These are phyloP conservation scores for Setipinna tenuifilis DNA, from an alignment of 2,797 vertebrate species.

Conservation along the genomic window DNA sequence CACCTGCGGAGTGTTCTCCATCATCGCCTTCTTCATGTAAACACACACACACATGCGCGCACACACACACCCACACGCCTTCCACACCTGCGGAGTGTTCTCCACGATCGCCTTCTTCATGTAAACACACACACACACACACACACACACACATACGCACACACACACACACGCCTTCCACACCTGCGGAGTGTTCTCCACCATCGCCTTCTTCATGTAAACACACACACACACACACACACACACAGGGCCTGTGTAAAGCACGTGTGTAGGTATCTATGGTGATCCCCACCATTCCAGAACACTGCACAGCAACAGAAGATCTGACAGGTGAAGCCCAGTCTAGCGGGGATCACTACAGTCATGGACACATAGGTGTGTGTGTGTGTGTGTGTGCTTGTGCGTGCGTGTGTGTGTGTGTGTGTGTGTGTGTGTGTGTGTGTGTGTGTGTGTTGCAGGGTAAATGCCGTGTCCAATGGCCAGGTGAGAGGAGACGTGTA, in stretches of 20 bases:
- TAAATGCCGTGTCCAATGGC: constrained; percentile 92
- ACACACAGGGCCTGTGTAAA: no score
- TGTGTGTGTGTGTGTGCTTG: constrained; percentile 1
- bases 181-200: constrained; percentile 87
- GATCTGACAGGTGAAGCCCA: no score
- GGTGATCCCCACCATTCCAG: no score
- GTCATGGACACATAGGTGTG: no score
- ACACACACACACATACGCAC: constrained; percentile 1
- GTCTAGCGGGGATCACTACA: no score
- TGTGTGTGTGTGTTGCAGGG: constrained; percentile 70
- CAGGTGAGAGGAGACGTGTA: constrained; percentile 90
- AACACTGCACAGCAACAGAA: no score
- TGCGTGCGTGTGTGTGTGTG: constrained; percentile 10
- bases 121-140: constrained; percentile 69
- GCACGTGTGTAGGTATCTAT: no score
- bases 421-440: constrained; percentile 2
- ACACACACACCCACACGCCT: no score
- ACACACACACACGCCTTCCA: constrained; percentile 56
- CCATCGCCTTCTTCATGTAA: constrained; percentile 55
- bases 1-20: constrained; percentile 87
- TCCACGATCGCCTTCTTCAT: constrained; percentile 85
- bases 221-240: background rate
- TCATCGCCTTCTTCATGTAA: constrained; percentile 55
- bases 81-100: background rate
- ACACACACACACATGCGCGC: background rate